A percentile compares a stretch with the other conserved stretches of the same genome.
phyloP scores from a whole-genome alignment of 1,140 invertebrate genomes.

The Lordiphosa collinella region DNA sequence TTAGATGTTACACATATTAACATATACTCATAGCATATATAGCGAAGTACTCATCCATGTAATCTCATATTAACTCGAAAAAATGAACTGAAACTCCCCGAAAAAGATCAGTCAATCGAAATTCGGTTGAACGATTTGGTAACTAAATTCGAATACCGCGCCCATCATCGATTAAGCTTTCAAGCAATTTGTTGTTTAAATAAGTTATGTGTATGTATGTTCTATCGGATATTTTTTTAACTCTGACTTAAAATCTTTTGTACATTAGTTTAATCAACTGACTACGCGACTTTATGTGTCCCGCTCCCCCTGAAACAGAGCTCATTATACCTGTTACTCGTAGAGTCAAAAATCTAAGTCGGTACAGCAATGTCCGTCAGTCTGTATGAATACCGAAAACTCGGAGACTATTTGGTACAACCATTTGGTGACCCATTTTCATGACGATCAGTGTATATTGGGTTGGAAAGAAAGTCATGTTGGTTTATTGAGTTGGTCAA shows the following conservation, averaged over 20 bases:
- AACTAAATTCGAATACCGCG: slow-evolving; percentile 9
- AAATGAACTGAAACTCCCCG: neutral
- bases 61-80: slow-evolving; percentile 18
- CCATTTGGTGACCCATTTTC: no score
- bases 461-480: no score
- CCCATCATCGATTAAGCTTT: slow-evolving; percentile 12
- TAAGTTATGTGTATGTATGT: slow-evolving; percentile 36
- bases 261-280: slow-evolving; percentile 55
- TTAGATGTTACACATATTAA: slow-evolving; percentile 34
- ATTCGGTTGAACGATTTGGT: neutral
- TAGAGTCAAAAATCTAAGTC: no score
- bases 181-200: neutral
- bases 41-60: slow-evolving; percentile 41
- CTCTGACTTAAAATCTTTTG: slow-evolving; percentile 38
- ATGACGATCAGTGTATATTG: no score
- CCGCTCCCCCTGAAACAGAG: neutral
- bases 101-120: no score
- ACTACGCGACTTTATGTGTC: slow-evolving; percentile 8
- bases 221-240: slow-evolving; percentile 39
- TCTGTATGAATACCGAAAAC: no score
- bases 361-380: no score
- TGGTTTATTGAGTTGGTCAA: no score
- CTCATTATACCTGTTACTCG: no score
- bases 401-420: no score
- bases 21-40: slow-evolving; percentile 24